Evolutionary conservation across 1,140 invertebrate genomes (phyloP).

Genomic region (Papilio aristodemus): DNA sequence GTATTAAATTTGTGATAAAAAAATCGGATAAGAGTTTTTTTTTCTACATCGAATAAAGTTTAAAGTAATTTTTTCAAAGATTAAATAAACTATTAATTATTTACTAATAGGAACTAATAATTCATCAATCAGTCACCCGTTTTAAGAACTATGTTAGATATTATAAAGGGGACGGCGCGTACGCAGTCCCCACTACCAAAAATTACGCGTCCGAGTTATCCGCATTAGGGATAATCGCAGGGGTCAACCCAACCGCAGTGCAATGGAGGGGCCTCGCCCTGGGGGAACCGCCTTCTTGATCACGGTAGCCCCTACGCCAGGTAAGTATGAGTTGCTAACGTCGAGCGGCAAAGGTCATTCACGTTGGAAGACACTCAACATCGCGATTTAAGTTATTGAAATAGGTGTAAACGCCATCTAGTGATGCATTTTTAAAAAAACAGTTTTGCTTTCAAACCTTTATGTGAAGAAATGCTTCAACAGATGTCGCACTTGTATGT

Average conservation of each 20-base stretch:
- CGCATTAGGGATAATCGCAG: slow-evolving; percentile 21
- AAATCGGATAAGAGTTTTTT: no score
- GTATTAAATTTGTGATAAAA: no score
- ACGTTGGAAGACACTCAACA: background rate
- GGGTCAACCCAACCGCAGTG: slow-evolving; percentile 33
- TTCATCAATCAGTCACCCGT: no score
- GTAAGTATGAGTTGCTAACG: slow-evolving; percentile 9
- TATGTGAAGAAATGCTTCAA: background rate
- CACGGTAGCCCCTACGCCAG: slow-evolving; percentile 34
- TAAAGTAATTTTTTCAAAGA: no score
- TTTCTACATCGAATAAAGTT: no score
- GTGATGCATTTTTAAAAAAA: background rate
- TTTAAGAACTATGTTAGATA: no score
- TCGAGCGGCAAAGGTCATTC: background rate
- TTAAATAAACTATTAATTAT: no score
- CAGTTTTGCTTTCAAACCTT: background rate
- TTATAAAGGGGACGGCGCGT: slow-evolving; percentile 29
- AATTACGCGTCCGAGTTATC: slow-evolving; percentile 35
- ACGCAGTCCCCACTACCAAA: slow-evolving; percentile 35
- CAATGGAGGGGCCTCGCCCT: slow-evolving; percentile 34
- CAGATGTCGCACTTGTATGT: background rate
- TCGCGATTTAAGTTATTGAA: background rate
- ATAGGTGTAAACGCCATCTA: background rate
- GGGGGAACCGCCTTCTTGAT: slow-evolving; percentile 33
- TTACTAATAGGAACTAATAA: no score